Evolutionary conservation across 2,113 vertebrate species (phyloP), one percentile per base, ranked within the genome.

Genomic region (Gobius niger): DNA sequence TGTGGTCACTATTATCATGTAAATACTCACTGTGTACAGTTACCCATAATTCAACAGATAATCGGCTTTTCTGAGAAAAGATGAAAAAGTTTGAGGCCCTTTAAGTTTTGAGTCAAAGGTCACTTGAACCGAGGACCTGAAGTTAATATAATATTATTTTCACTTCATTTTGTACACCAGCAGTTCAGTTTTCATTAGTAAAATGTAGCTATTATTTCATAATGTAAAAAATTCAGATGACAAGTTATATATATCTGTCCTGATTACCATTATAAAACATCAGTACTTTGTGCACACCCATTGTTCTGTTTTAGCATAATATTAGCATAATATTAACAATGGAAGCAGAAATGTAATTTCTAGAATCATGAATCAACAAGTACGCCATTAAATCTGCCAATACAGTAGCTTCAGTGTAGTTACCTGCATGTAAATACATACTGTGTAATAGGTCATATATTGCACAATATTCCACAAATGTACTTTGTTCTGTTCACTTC

Each of bases 1-100:
- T 67, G 68, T 56, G 64, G 68, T 46, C 7, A 40, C 63, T 67
- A 68, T 76, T 67, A 52, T 85, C 44, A 76, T 81, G 53, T 18
- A 77, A 73, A 63, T 60, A 54, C 7, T 44, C 15, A 7, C 15
- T 19, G 5, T 18, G 65, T 57, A 62, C 41, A 66, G 7, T 2
- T 41, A 59, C 14, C 47, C 6, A 67, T 14, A 61, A 18, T 46
- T 44, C 40, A 1, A 44, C 44, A 46, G n/a, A 63, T 63, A 62
- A 62, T 16, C 54, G 8, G 24, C 24, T 57, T 57, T 57, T 57
- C 54, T 40, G 54, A 57, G 12, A 40, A 40, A 54, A 19, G 13
- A 2, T 34, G 52, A 53, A 53, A 24, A 54, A 19, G 8, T 9
- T 18, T 10, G 51, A 9, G 51, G 16, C 19, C 10, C 9, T 56